Conservation (phyloP, 2,113 vertebrate species). For the Shinisaurus crocodilurus region DNA sequence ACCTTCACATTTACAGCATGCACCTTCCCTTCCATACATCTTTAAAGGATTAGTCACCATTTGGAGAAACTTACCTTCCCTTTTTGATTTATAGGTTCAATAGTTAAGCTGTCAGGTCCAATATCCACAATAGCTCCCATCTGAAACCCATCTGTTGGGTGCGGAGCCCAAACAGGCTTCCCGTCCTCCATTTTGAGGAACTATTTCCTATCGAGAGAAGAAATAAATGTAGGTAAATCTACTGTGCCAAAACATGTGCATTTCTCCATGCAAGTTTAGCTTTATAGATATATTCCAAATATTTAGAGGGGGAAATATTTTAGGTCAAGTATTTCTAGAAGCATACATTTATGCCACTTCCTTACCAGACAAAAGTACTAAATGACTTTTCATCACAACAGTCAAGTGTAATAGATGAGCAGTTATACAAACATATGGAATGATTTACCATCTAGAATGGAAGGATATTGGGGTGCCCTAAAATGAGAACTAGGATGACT, state of each 20-base stretch:
- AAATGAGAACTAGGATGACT: not conserved
- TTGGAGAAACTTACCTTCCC: constrained; percentile 86
- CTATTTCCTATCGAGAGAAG: constrained; percentile 68
- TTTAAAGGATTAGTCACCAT: not conserved
- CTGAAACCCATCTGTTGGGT: constrained; percentile 94
- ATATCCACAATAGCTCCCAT: constrained; percentile 98
- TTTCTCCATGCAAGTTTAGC: not conserved
- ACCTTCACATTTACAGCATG: too few species aligned
- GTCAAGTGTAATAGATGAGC: not conserved
- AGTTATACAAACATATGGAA: not conserved
- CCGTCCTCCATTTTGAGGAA: constrained; percentile 91
- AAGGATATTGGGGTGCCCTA: not conserved
- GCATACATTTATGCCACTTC: not conserved
- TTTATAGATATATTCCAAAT: constrained; percentile 15
- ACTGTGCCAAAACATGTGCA: not conserved
- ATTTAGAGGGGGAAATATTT: not conserved
- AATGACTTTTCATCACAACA: not conserved
- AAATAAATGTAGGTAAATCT: not conserved
- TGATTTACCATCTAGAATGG: not conserved
- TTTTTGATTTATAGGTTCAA: constrained; percentile 89
- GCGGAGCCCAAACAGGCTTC: constrained; percentile 97
- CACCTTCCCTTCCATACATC: not conserved
- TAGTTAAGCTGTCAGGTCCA: constrained; percentile 90
- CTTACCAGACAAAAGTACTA: not conserved
- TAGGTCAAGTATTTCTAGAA: not conserved